Base-by-base conservation (phyloP, 2,888 invertebrate species). In the Cordylochernes scorpioides region DNA sequence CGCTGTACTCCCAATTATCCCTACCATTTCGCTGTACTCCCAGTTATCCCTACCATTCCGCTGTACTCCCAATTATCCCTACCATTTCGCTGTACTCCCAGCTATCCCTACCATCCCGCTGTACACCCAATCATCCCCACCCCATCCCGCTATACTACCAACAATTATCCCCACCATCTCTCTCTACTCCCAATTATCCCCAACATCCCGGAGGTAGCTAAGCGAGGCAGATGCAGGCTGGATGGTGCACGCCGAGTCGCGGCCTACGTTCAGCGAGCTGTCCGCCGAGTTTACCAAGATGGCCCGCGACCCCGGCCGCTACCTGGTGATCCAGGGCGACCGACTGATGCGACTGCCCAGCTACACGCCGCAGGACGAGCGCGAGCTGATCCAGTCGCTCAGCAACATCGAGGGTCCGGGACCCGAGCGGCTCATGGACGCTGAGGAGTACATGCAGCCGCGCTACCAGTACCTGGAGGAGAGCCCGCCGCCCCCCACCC, bases 231-330 rank as follows among this genome's bases (percentile, higher is more conserved):
- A n/a, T n/a, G n/a, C 41, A 59, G 59, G 59, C 52, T 97, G 94
- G 94, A 78, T 91, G 70, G 55, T 86, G 37, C 84, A 91, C 47
- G 82, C 88, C 0, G 88, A 88, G 44, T 73, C 75, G 43, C 62
- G 97, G 32, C 94, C 94, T 0, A 71, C 73, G 4, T 97, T 97
- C 54, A 72, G 73, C 46, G 78, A 88, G 49, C 59, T 97, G 26
- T 75, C 77, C 0, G 77, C 80, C 30, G 78, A 77, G 27, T 94
- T 97, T 52, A 72, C 77, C 0, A 84, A 84, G 50, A 94, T 88
- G 72, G 74, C 84, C 1, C 62, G 77, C 30, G 91, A 94, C 57
- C 94, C 97, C 3, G 86, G 86, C 12, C 64, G 91, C 25, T 97
- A 88, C 53, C 63, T 94, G 39, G 82, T 75, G 29, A 86, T 94